Evolutionary conservation across 1,140 invertebrate genomes (phyloP), one percentile per base, ranked within the genome.

Genomic region (Trichonephila clavipes): DNA sequence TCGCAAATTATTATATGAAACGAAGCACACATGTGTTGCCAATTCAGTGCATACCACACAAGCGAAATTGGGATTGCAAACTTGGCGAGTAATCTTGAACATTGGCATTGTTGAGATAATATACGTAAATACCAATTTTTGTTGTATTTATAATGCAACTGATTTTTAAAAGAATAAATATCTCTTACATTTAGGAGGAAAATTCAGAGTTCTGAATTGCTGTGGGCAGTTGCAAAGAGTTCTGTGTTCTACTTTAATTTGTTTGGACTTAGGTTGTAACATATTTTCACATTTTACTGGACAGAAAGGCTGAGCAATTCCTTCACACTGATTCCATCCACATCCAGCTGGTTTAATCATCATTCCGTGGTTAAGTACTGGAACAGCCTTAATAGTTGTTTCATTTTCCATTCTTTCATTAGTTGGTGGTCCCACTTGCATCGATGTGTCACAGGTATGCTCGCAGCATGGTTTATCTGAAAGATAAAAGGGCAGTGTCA

Each of bases 101-200:
- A 1, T 28, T 28, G 28, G 28, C 28, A 28, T 28, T 28, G 28
- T 28, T 28, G 28, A 28, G 28, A 28, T 28, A 28, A 28, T 28
- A 1, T 28, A 28, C 28, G 28, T 28, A 28, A 28, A 1, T 28
- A 28, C 28, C 28, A 28, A 1, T 1, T 28, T 51, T 51, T 51
- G 4, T 51, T 51, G 44, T 51, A 51, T 51, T 51, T 51, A 51
- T 51, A 8, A 51, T 6, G 44, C 44, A 51, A 6, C 44, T 6
- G 44, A 51, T 6, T 51, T 51, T 51, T 51, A 51, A 6, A 51
- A 44, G 21, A 58, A 10, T n/a, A 24, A 85, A 61, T 2, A 85
- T 66, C 40, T 24, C 66, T 72, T 72, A 89, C 88, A 89, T 72
- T 89, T 69, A 44, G 88, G 88, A 28, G 88, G 88, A 44, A 89